Evolutionary conservation across 2,797 vertebrate species (phyloP), one percentile per base, ranked within the genome.

Genomic region (Neostethus bicornis): DNA sequence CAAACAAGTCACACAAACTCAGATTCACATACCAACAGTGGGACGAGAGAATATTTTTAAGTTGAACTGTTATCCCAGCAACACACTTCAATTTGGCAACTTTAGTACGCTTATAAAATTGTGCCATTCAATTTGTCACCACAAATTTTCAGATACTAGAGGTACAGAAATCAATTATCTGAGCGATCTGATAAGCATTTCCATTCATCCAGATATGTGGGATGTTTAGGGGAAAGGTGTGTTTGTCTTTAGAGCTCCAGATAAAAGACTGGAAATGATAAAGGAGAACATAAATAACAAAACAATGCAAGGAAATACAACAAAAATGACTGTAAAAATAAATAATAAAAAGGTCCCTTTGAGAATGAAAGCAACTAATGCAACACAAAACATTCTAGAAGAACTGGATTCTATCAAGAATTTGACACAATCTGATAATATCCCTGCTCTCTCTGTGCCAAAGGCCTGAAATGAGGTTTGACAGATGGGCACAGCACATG

Each of bases 401-500:
- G 57, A 62, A 56, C 8, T 39, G 47, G 19, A 24, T 59, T 64
- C 76, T 44, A 43, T 75, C 10, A 13, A 35, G 35, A 21, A 52
- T 20, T 45, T 16, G 23, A 63, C 41, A 70, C 23, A n/a, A 71
- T 50, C 68, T 66, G 63, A 78, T 51, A 37, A 42, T 54, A 81
- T 20, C 35, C 42, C 37, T 26, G 61, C 48, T 12, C 25, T 14
- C 2, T 73, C 37, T 55, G 61, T 58, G 66, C 46, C 7, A 0
- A 48, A 61, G 72, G 48, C 44, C 71, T 28, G 5, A 66, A 47
- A 62, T 60, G 43, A 59, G 51, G 31, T 63, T 77, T 17, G 66
- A 78, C 66, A 62, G 55, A 85, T 78, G 41, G 62, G 62, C 58
- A 50, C 75, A 69, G 58, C 70, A 72, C 85, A 83, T 85, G 82